Percentiles rank a stretch among this genome's conserved stretches.
phyloP scores from a whole-genome alignment of 1,140 invertebrate species.

The Antheraea pernyi region DNA sequence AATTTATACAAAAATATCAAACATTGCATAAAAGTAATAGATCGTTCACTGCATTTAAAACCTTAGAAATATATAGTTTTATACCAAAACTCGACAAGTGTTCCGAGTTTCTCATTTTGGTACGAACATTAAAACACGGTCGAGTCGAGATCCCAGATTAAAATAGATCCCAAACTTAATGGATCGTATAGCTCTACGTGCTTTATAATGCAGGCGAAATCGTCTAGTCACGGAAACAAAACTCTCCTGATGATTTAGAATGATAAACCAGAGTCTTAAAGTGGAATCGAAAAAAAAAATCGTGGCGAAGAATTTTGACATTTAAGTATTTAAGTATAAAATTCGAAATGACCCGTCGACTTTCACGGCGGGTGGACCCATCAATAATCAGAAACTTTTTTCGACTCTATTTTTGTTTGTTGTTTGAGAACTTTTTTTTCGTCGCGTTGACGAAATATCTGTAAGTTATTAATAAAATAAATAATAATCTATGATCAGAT shows the following conservation, averaged over 20 bases:
- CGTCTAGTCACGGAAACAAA: constrained; percentile 26
- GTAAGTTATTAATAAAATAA: neutral
- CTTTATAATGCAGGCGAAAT: constrained; percentile 20
- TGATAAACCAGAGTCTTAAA: constrained; percentile 11
- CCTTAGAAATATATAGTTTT: neutral
- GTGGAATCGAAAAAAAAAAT: neutral
- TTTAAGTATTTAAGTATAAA: neutral
- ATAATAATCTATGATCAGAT: too few relatives aligned
- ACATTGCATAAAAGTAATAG: neutral
- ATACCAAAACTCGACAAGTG: neutral
- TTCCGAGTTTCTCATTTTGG: neutral
- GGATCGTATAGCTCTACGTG: constrained; percentile 18
- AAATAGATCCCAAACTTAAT: constrained; percentile 29
- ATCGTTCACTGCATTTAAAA: neutral
- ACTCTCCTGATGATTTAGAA: constrained; percentile 22
- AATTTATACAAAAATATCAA: neutral
- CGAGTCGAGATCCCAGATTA: constrained; percentile 19
- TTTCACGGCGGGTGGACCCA: neutral
- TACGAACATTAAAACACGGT: neutral
- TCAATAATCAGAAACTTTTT: constrained; percentile 7
- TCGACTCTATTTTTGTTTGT: constrained; percentile 1
- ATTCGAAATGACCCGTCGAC: neutral
- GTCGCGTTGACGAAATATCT: neutral
- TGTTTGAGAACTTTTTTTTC: neutral
- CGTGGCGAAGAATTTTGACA: neutral